Percentiles rank a stretch among this genome's conserved stretches.
Evolutionary conservation across 2,113 vertebrate species (phyloP).

Genomic region (Dicentrarchus labrax): DNA sequence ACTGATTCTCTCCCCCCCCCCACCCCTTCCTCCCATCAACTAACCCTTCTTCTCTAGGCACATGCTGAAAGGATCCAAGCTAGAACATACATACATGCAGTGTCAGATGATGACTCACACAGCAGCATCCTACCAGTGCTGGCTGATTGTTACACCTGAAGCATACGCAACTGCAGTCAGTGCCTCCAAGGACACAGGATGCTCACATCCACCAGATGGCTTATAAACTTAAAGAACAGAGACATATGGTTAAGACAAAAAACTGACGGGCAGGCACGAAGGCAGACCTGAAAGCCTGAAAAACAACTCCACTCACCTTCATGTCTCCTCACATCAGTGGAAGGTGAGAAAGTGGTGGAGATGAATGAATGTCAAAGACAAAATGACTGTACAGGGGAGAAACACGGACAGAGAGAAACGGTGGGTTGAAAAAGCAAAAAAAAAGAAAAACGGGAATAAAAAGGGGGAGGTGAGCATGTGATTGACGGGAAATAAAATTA

Average conservation of each 20-base stretch:
- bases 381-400: constrained; percentile 19
- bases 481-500: constrained; percentile 47
- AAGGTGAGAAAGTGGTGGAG: constrained; percentile 49
- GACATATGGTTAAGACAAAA: constrained; percentile 1
- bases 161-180: constrained; percentile 53
- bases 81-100: constrained; percentile 58
- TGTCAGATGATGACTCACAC: constrained; percentile 69
- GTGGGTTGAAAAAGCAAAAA: not conserved
- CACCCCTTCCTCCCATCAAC: constrained; percentile 4
- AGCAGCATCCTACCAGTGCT: constrained; percentile 31
- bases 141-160: constrained; percentile 67
- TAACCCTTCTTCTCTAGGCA: constrained; percentile 11
- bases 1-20: constrained; percentile 10
- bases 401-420: constrained; percentile 3
- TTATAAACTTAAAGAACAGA: constrained; percentile 52
- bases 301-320: constrained; percentile 78
- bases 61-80: constrained; percentile 49
- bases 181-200: constrained; percentile 66
- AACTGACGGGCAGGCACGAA: not conserved
- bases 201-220: constrained; percentile 41
- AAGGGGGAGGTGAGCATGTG: constrained; percentile 18
- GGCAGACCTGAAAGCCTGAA: constrained; percentile 23
- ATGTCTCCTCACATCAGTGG: constrained; percentile 59
- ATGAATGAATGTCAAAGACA: constrained; percentile 60
- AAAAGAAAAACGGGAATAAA: not conserved